Evolutionary conservation across 1,140 invertebrate genomes (phyloP).

Genomic region (Chlorops oryzae): DNA sequence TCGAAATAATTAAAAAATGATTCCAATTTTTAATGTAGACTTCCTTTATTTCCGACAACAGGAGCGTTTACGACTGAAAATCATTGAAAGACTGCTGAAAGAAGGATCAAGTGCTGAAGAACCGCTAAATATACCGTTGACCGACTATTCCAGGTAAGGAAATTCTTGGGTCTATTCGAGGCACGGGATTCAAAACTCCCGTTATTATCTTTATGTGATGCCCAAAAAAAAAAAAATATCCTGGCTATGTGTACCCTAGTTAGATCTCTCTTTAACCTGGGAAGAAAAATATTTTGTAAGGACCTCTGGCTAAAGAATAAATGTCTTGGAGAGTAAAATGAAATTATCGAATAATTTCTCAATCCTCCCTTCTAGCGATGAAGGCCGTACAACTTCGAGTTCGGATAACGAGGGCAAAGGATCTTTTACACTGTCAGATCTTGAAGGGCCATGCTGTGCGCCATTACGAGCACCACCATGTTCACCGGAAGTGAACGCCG

Average conservation of each 20-base stretch:
- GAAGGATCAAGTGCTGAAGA: slow-evolving; percentile 82
- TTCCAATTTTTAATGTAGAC: no score
- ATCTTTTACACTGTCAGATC: slow-evolving; percentile 36
- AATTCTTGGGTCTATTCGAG: background rate
- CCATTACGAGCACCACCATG: slow-evolving; percentile 52
- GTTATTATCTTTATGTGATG: background rate
- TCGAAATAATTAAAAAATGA: no score
- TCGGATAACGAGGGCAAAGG: slow-evolving; percentile 45
- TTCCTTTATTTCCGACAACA: slow-evolving; percentile 50
- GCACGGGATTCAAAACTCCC: background rate
- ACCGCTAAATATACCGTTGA: slow-evolving; percentile 74
- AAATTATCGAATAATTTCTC: background rate
- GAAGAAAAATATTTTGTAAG: no score
- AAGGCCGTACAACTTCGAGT: slow-evolving; percentile 68
- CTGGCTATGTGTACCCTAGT: background rate
- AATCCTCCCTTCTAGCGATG: slow-evolving; percentile 53
- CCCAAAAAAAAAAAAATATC: background rate
- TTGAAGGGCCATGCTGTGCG: slow-evolving; percentile 46
- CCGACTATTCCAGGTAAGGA: slow-evolving; percentile 74
- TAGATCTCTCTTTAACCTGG: slow-evolving; percentile 6
- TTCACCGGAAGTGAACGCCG: slow-evolving; percentile 49
- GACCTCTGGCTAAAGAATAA: no score
- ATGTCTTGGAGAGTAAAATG: no score
- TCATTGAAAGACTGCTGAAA: slow-evolving; percentile 68
- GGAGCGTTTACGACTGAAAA: slow-evolving; percentile 72